Conservation (phyloP, 2,888 invertebrate species). For the Gymnoscelis rufifasciata region DNA sequence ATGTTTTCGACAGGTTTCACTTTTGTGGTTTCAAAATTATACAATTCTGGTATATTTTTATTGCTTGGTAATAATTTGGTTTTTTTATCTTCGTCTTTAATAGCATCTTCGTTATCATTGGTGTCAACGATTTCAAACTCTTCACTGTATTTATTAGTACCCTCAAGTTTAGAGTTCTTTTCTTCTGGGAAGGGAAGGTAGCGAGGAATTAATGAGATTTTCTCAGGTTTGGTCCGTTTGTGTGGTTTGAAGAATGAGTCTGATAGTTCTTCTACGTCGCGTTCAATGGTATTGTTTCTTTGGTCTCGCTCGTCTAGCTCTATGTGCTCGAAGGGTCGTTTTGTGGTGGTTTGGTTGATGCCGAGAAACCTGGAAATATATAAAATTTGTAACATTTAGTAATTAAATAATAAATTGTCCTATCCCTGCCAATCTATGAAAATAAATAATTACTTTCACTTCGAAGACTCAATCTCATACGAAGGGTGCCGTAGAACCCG, state of each 20-base stretch:
- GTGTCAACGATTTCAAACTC: conserved; percentile 4
- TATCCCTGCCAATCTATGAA: too few relatives aligned
- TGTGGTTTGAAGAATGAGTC: conserved; percentile 46
- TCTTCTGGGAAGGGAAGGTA: conserved; percentile 39
- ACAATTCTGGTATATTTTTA: too few relatives aligned
- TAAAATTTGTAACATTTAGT: not conserved
- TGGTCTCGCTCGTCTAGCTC: conserved; percentile 28
- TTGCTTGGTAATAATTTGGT: too few relatives aligned
- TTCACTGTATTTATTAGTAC: not conserved
- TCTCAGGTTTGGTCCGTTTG: conserved; percentile 56
- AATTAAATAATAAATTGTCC: too few relatives aligned
- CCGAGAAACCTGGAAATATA: conserved; percentile 54
- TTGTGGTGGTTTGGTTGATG: conserved; percentile 36
- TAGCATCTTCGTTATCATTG: not conserved
- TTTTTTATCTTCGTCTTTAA: too few relatives aligned
- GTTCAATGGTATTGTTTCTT: conserved; percentile 32
- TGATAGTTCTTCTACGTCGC: conserved; percentile 63
- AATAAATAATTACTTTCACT: too few relatives aligned
- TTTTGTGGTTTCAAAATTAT: too few relatives aligned
- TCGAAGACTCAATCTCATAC: too few relatives aligned
- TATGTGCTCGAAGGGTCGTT: conserved; percentile 28
- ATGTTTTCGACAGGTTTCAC: too few relatives aligned
- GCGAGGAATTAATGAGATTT: conserved; percentile 52
- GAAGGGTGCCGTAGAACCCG: too few relatives aligned
- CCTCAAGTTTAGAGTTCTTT: not conserved